Evolutionary conservation across 2,113 vertebrate species (phyloP).

Genomic region (Heptranchias perlo): DNA sequence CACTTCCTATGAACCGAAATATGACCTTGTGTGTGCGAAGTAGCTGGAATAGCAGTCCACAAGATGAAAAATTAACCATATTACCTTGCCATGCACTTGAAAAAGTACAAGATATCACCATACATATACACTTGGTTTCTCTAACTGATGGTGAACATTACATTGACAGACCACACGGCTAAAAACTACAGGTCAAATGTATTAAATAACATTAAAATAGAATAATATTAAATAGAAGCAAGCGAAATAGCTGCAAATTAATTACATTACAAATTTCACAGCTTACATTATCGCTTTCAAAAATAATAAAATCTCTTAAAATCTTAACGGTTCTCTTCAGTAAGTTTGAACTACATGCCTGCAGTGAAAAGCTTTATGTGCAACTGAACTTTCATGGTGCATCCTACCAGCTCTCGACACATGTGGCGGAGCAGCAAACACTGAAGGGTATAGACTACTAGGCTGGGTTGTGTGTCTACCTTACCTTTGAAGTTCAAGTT

Average conservation of each 20-base stretch:
- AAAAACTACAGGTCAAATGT: background rate
- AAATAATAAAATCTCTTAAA: background rate
- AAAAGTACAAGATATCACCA: background rate
- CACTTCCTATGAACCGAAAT: background rate
- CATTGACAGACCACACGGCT: background rate
- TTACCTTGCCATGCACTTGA: background rate
- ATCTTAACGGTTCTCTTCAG: background rate
- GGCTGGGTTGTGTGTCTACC: background rate
- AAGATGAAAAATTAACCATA: background rate
- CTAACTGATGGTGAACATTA: background rate
- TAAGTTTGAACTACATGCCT: background rate
- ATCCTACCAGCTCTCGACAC: background rate
- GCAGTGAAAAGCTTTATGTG: background rate
- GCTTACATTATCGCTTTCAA: background rate
- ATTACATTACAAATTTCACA: background rate
- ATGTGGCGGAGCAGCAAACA: background rate
- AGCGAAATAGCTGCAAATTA: background rate
- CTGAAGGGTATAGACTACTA: background rate
- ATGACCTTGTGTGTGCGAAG: background rate
- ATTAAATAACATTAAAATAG: background rate
- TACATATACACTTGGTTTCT: background rate
- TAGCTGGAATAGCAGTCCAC: background rate
- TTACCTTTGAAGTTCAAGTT: background rate
- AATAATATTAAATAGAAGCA: background rate
- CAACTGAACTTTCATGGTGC: background rate